Evolutionary conservation across 2,888 invertebrate genomes (phyloP).

Genomic region (Synanthedon andrenaeformis): DNA sequence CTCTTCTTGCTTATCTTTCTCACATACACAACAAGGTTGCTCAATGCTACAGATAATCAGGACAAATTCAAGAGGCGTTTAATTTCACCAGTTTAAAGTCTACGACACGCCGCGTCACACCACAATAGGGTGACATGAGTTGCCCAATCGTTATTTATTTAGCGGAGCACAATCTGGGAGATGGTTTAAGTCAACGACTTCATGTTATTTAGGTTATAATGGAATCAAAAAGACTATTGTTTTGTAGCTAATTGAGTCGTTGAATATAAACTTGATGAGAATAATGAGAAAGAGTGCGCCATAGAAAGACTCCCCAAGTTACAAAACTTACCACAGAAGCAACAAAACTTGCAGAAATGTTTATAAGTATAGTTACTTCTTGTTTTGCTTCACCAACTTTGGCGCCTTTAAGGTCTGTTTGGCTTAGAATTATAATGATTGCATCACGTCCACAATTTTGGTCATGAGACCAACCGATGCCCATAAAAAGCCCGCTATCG

Average conservation of each 20-base stretch:
- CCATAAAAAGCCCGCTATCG: constrained; percentile 21
- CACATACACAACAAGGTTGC: constrained; percentile 36
- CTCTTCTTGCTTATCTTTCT: constrained; percentile 11
- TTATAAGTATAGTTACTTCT: neutral
- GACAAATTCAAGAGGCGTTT: constrained; percentile 31
- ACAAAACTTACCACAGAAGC: too few relatives aligned
- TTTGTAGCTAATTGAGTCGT: too few relatives aligned
- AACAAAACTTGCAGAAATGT: too few relatives aligned
- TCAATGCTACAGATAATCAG: constrained; percentile 24
- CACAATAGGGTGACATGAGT: constrained; percentile 40
- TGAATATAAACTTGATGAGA: too few relatives aligned
- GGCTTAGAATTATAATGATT: constrained; percentile 2
- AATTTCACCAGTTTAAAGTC: constrained; percentile 28
- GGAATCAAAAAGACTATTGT: too few relatives aligned
- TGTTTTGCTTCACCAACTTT: neutral
- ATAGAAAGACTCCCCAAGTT: too few relatives aligned
- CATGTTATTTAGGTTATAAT: too few relatives aligned
- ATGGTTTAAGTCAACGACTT: constrained; percentile 24
- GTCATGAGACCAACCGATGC: constrained; percentile 4
- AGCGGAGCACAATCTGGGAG: constrained; percentile 19
- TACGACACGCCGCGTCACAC: constrained; percentile 15
- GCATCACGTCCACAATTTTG: constrained; percentile 4
- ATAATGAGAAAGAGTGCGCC: too few relatives aligned
- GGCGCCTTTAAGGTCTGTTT: neutral
- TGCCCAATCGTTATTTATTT: constrained; percentile 47